phyloP scores from a whole-genome alignment of 2,888 invertebrate genomes.

The Aphodius sticticus region DNA sequence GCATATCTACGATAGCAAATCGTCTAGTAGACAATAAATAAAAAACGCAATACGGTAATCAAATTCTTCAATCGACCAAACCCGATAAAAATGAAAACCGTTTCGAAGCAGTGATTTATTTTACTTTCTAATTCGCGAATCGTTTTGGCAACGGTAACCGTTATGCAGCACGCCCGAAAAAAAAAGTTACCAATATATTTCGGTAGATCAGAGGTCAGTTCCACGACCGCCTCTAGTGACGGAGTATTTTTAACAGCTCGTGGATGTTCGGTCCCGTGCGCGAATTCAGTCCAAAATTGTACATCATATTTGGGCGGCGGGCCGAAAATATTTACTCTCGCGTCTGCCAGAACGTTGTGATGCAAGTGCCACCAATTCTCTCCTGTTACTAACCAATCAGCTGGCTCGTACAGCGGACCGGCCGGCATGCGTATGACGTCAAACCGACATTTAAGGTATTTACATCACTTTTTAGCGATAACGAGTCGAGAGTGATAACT shows the following conservation, averaged over 20 bases:
- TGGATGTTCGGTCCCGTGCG: not conserved
- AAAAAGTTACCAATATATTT: constrained; percentile 6
- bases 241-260: not conserved
- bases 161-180: not conserved
- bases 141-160: not conserved
- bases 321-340: not conserved
- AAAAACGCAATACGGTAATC: too few species aligned
- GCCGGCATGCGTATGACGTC: too few species aligned
- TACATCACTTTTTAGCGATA: too few species aligned
- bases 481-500: too few species aligned
- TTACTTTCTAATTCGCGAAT: not conserved
- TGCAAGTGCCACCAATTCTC: not conserved
- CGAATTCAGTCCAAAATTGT: not conserved
- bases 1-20: too few species aligned
- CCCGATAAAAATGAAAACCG: too few species aligned
- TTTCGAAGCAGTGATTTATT: too few species aligned
- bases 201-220: not conserved
- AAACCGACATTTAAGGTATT: too few species aligned
- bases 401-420: too few species aligned
- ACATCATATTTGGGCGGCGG: not conserved
- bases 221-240: not conserved
- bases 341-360: not conserved
- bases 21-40: too few species aligned
- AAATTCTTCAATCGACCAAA: too few species aligned
- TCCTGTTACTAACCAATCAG: not conserved